phyloP scores from a whole-genome alignment of 2,113 vertebrate genomes.

The Formicarius rufipectus region DNA sequence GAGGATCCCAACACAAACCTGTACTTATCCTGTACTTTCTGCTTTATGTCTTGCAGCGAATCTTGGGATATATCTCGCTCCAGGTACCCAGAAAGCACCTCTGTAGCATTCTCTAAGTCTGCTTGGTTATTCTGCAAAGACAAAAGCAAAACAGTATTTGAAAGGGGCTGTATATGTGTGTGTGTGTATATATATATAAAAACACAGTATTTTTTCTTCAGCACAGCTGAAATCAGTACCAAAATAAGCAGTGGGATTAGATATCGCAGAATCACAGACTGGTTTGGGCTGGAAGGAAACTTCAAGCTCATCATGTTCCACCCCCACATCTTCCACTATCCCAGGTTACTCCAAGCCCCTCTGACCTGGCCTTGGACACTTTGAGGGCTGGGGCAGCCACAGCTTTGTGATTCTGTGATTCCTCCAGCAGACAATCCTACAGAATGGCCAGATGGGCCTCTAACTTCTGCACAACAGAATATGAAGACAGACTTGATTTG shows the following conservation, averaged over 20 bases:
- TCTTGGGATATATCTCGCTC: constrained; percentile 99
- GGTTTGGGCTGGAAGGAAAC: background rate
- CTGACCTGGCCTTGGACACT: background rate
- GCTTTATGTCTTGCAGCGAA: constrained; percentile 99
- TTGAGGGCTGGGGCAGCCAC: background rate
- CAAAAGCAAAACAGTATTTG: background rate
- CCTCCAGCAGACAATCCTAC: background rate
- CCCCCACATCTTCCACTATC: background rate
- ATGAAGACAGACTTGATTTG: background rate
- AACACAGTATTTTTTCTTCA: background rate
- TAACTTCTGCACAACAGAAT: background rate
- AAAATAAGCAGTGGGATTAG: background rate
- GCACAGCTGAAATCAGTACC: background rate
- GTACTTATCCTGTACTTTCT: constrained; percentile 99
- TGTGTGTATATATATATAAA: background rate
- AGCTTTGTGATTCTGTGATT: background rate
- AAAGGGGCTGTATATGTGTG: fast-evolving
- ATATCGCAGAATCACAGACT: background rate
- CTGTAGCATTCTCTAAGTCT: constrained; percentile 98
- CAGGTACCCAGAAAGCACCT: constrained; percentile 98
- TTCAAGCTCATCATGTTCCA: background rate
- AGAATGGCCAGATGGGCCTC: background rate
- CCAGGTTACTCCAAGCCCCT: background rate
- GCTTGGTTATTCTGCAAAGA: constrained; percentile 96
- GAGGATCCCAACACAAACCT: constrained; percentile 74